Evolutionary conservation across 2,113 vertebrate species (phyloP), one percentile per base, ranked within the genome.

Genomic region (Mystacornis crossleyi): DNA sequence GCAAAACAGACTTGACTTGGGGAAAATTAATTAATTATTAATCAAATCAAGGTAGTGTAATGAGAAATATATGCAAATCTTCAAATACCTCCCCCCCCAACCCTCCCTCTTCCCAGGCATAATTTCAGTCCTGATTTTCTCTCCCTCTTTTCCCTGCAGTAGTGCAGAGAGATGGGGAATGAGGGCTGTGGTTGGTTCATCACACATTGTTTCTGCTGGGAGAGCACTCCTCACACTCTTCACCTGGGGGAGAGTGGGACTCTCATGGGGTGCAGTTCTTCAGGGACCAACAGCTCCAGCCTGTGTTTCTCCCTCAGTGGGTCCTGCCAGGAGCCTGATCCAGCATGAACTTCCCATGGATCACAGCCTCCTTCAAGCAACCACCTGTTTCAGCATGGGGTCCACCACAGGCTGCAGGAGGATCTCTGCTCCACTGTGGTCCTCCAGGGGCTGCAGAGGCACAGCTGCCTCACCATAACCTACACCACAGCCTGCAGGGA

Each of bases 231-330:
- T 66, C 58, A 58, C 9, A 4, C 3, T 36, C 42, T 51, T 57
- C 28, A 33, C 5, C 23, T 40, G 19, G 6, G 25, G 13, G 19
- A 71, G 11, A 0, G 0, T 38, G 33, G 12, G 15, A 45, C 14
- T 71, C 36, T 23, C 23, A 64, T 4, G 40, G 48, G 36, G 16
- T 55, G 10, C 29, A 50, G 18, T 10, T 62, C 55, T 64, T 50
- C 28, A 33, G 62, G 23, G 29, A 50, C 8, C 42, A 47, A 23
- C 2, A 25, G 21, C 2, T 55, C 12, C 71, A 43, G 9, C 34
- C 8, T 14, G 28, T 3, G 6, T 5, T 78, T 36, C 34, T 64
- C 4, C 18, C 31, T 65, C 43, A 26, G 6, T 20, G 45, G 23
- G 4, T 58, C 60, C 23, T 81, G 18, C 8, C 15, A 58, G 53